Conservation (phyloP, 1,140 invertebrate species). For the Drosophila elegans region DNA sequence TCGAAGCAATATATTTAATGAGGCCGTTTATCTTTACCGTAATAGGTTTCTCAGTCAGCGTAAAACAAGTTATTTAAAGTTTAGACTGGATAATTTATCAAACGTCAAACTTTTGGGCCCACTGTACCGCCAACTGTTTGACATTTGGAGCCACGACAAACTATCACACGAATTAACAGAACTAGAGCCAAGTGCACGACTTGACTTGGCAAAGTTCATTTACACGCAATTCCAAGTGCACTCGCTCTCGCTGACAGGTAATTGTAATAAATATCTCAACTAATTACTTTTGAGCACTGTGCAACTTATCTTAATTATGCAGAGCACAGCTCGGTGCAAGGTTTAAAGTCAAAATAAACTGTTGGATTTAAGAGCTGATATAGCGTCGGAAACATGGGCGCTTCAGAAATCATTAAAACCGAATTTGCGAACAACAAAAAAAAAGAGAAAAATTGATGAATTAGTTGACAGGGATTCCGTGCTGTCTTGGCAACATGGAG, state of each 20-base stretch:
- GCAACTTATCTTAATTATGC: conserved; percentile 75
- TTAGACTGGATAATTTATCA: conserved; percentile 23
- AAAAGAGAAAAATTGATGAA: conserved; percentile 69
- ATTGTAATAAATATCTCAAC: conserved; percentile 79
- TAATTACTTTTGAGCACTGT: conserved; percentile 72
- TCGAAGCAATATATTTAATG: conserved; percentile 55
- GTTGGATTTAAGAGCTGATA: conserved; percentile 19
- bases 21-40: conserved; percentile 38
- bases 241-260: conserved; percentile 61
- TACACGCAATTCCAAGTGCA: conserved; percentile 55
- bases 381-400: not conserved
- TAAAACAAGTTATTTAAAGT: conserved; percentile 43
- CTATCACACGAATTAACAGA: conserved; percentile 72
- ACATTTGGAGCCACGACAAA: conserved; percentile 58
- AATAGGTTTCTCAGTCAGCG: conserved; percentile 7
- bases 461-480: conserved; percentile 59
- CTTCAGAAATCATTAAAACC: conserved; percentile 36
- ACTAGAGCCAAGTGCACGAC: conserved; percentile 68
- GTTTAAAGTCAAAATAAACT: conserved; percentile 24
- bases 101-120: conserved; percentile 11
- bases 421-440: conserved; percentile 8
- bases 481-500: conserved; percentile 34
- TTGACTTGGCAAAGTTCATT: conserved; percentile 41
- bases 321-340: not conserved
- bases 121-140: conserved; percentile 53